A percentile compares a stretch with the other conserved stretches of the same genome.
Conservation (phyloP, 2,888 invertebrate species). For the Sicus ferrugineus region DNA sequence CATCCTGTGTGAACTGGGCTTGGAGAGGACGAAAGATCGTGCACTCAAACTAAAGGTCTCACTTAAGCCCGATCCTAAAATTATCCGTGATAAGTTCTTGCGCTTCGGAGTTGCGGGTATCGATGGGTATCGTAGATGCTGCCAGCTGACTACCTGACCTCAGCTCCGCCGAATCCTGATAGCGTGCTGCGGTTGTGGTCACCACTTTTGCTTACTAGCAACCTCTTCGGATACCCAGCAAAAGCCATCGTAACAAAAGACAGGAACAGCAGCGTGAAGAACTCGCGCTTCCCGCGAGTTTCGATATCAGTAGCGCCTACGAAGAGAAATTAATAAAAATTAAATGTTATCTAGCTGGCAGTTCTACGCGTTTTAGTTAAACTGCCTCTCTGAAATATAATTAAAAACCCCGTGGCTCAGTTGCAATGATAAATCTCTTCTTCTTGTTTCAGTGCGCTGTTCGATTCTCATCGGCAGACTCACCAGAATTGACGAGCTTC, state of each 20-base stretch:
- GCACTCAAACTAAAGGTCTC: not conserved
- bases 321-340: not conserved
- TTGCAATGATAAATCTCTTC: too few relatives aligned
- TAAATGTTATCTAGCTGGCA: not conserved
- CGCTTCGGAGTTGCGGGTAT: not conserved
- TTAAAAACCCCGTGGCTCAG: too few relatives aligned
- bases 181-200: not conserved
- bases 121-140: not conserved
- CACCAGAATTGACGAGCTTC: conserved; percentile 60
- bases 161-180: not conserved
- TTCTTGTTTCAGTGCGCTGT: too few relatives aligned
- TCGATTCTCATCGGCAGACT: too few relatives aligned
- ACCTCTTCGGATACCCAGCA: not conserved
- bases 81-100: conserved; percentile 4
- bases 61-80: conserved; percentile 1
- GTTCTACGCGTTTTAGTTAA: too few relatives aligned
- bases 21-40: too few relatives aligned
- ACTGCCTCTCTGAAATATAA: too few relatives aligned
- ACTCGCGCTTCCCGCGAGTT: not conserved
- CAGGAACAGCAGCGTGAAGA: not conserved
- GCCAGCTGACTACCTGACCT: not conserved
- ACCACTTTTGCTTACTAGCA: not conserved
- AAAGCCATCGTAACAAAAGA: not conserved
- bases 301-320: not conserved
- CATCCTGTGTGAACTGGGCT: too few relatives aligned